Evolutionary conservation across 1,140 invertebrate genomes (phyloP).

Genomic region (Drosophila lini): DNA sequence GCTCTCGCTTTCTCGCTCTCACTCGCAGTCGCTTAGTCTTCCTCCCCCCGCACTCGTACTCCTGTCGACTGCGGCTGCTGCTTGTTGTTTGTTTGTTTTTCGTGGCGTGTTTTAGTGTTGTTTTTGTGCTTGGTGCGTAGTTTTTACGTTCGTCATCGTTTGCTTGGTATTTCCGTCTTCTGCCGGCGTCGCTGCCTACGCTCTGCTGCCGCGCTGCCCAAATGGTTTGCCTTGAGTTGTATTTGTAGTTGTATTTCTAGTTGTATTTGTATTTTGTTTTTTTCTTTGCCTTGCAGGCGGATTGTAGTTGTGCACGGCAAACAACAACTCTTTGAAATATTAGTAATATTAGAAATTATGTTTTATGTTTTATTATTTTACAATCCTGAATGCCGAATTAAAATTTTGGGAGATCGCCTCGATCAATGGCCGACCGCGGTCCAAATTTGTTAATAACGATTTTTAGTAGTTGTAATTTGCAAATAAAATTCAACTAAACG

Average conservation of each 20-base stretch:
- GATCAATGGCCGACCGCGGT: too few species aligned
- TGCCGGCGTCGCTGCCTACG: constrained; percentile 47
- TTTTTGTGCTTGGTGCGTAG: constrained; percentile 73
- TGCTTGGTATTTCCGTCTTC: constrained; percentile 80
- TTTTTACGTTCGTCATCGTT: constrained; percentile 82
- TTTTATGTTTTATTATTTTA: too few species aligned
- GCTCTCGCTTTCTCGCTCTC: constrained; percentile 23
- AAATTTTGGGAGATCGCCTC: too few species aligned
- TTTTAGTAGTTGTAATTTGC: too few species aligned
- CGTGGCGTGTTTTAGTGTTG: constrained; percentile 79
- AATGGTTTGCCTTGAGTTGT: constrained; percentile 69
- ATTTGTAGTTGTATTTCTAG: constrained; percentile 20
- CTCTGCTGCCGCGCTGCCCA: constrained; percentile 23
- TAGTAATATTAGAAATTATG: not conserved
- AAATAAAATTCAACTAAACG: not conserved
- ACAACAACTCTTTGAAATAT: not conserved
- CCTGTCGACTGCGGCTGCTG: constrained; percentile 17
- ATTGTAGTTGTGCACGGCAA: constrained; percentile 59
- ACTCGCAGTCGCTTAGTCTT: constrained; percentile 4
- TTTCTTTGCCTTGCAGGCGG: constrained; percentile 54
- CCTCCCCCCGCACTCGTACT: constrained; percentile 4
- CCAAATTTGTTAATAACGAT: too few species aligned
- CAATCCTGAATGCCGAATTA: too few species aligned
- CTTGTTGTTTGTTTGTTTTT: constrained; percentile 80
- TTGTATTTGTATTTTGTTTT: constrained; percentile 60